Base-by-base conservation (phyloP, 2,113 vertebrate genomes). In the Axis porcinus region DNA sequence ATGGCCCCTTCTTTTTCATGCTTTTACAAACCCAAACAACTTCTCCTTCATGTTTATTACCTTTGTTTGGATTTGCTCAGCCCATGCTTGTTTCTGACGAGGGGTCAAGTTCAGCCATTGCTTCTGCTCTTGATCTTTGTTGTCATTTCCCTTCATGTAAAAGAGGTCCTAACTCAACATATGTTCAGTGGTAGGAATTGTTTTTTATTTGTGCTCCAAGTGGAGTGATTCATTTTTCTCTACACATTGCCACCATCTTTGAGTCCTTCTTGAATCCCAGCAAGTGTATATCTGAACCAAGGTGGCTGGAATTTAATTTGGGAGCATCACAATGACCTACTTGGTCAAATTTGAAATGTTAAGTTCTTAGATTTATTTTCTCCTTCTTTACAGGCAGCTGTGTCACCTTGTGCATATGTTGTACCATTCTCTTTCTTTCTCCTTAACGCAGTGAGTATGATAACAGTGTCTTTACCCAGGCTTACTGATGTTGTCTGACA, bases 1-100 rank as follows among this genome's bases (percentile, higher is more conserved):
- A 93, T 91, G 70, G 15, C 67, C 74, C 21, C 55, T 97, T 62
- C 76, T 54, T 88, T 92, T 92, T 84, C 76, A n/a, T 87, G n/a
- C 45, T 95, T 91, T 97, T 76, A 10, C 6, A 9, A 95, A 86
- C 83, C 52, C 64, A 81, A 97, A 50, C 76, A 94, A 52, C 33
- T 89, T 30, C 94, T 92, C n/a, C 70, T 82, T 13, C 19, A 3
- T 47, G 33, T 86, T 76, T 94, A n/a, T 50, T 27, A 25, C 85
- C 27, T 67, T 91, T 30, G 33, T 50, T 93, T 85, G 27, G 57
- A 67, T 95, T 95, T 89, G 28, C n/a, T 84, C 60, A 76, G 50
- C 28, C 11, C 1, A 50, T 78, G 4, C 47, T 93, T 84, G 8
- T 43, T 74, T 47, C 25, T 10, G 12, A 36, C 2, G 9, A 86